These are phyloP conservation scores for Paguma larvata DNA, from an alignment of 2,797 vertebrate species.

Conservation along the genomic window DNA sequence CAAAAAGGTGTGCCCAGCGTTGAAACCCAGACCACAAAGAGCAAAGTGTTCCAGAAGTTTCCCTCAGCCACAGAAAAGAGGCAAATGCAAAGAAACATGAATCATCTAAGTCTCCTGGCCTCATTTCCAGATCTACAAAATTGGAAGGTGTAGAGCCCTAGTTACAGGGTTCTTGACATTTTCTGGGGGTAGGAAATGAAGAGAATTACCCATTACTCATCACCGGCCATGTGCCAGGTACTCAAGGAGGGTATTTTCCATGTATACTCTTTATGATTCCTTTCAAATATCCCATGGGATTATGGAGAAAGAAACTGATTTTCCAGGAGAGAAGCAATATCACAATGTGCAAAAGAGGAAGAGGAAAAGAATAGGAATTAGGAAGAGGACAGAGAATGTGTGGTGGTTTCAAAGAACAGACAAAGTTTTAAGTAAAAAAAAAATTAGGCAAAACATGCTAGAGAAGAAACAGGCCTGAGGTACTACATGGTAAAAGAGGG, in stretches of 20 bases:
- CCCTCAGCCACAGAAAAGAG: slow-evolving; percentile 32
- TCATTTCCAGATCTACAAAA: slow-evolving; percentile 49
- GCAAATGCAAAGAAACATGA: slow-evolving; percentile 18
- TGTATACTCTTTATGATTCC: background rate
- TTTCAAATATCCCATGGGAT: background rate
- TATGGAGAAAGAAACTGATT: background rate
- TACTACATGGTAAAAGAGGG: background rate
- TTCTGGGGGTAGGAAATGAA: background rate
- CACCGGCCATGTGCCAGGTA: background rate
- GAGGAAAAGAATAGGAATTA: background rate
- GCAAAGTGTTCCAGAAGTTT: background rate
- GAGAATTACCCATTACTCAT: background rate
- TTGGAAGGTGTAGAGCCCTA: background rate
- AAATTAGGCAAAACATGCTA: background rate
- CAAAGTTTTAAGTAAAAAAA: background rate
- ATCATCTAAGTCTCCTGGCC: background rate
- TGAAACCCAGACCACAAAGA: slow-evolving; percentile 57
- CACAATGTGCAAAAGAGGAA: background rate
- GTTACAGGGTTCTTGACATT: background rate
- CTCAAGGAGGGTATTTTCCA: background rate
- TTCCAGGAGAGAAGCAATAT: background rate
- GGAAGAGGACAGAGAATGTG: background rate
- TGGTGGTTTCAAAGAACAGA: background rate
- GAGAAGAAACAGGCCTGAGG: background rate
- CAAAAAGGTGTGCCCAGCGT: slow-evolving; percentile 22